Evolutionary conservation across 2,888 invertebrate species (phyloP).

Genomic region (Euplagia quadripunctaria): DNA sequence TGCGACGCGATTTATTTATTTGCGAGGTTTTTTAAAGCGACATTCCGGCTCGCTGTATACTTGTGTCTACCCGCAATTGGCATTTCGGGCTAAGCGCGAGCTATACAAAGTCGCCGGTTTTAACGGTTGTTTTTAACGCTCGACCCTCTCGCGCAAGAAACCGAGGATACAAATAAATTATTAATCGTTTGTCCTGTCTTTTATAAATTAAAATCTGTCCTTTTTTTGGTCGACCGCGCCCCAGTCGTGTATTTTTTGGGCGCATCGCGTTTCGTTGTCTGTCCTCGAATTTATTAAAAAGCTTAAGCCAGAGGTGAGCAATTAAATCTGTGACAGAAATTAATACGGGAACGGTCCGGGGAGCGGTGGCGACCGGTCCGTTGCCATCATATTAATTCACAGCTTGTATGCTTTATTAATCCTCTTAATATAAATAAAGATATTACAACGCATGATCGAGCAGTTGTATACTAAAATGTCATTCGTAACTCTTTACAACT

Average conservation of each 20-base stretch:
- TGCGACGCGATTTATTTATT: slow-evolving; percentile 87
- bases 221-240: slow-evolving; percentile 80
- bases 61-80: slow-evolving; percentile 87
- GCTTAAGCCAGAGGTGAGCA: slow-evolving; percentile 85
- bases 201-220: slow-evolving; percentile 86
- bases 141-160: slow-evolving; percentile 82
- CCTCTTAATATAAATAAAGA: slow-evolving; percentile 68
- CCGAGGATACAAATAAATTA: slow-evolving; percentile 87
- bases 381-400: slow-evolving; percentile 72
- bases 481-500: slow-evolving; percentile 27
- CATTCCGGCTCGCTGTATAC: slow-evolving; percentile 87
- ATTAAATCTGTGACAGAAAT: slow-evolving; percentile 86
- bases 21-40: slow-evolving; percentile 86
- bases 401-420: slow-evolving; percentile 75
- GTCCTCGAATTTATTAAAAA: slow-evolving; percentile 86
- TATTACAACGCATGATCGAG: slow-evolving; percentile 42
- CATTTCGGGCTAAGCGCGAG: slow-evolving; percentile 86
- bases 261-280: slow-evolving; percentile 79
- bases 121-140: slow-evolving; percentile 88
- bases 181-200: slow-evolving; percentile 88
- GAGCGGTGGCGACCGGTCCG: slow-evolving; percentile 59
- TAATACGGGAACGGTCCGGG: slow-evolving; percentile 78
- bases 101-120: slow-evolving; percentile 86
- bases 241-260: slow-evolving; percentile 78
- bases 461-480: slow-evolving; percentile 28